Evolutionary conservation across 2,113 vertebrate genomes (phyloP).

Genomic region (Coptodon rendalli): DNA sequence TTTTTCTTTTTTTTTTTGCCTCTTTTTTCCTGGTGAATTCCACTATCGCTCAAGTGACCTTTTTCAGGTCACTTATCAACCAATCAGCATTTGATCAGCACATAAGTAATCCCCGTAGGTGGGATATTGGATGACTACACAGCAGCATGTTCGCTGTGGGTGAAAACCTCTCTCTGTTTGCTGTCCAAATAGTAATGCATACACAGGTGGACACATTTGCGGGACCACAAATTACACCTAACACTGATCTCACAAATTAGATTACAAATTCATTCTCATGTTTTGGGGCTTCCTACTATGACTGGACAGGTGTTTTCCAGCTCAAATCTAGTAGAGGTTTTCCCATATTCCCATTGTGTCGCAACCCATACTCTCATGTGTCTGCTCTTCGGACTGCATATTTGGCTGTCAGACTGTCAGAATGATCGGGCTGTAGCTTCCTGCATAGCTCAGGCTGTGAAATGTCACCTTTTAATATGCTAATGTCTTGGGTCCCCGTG

Average conservation of each 20-base stretch:
- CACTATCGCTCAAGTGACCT: background rate
- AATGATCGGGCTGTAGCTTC: constrained; percentile 3
- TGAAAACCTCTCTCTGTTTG: background rate
- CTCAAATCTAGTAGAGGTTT: background rate
- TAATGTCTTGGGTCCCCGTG: constrained; percentile 55
- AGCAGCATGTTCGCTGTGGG: background rate
- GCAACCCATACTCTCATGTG: background rate
- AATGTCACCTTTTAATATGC: constrained; percentile 72
- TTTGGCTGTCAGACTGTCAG: constrained; percentile 45
- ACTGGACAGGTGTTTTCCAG: constrained; percentile 11
- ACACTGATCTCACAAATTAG: background rate
- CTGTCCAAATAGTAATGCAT: background rate
- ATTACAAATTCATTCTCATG: background rate
- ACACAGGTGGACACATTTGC: background rate
- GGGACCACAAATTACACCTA: background rate
- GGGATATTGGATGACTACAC: background rate
- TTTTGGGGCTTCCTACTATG: background rate
- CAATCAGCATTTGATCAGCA: background rate
- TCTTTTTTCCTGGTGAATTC: background rate
- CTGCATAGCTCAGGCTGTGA: constrained; percentile 20
- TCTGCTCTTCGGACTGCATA: constrained; percentile 13
- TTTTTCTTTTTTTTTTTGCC: background rate
- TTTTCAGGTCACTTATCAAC: background rate
- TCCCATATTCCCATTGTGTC: background rate
- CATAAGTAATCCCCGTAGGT: background rate